phyloP scores from a whole-genome alignment of 2,888 invertebrate genomes.

The Sesamia inferens region DNA sequence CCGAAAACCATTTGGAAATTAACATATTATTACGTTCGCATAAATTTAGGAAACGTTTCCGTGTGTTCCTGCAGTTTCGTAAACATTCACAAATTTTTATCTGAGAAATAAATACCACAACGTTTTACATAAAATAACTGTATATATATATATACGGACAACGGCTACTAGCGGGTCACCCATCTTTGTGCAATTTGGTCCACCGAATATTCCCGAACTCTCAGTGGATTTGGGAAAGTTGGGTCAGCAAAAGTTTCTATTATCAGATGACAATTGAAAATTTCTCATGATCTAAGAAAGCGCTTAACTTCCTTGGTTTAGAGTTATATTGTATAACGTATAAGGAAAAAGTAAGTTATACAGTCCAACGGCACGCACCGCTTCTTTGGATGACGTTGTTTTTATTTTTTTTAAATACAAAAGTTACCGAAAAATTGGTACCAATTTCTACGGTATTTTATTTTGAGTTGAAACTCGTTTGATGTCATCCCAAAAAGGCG shows the following conservation, averaged over 20 bases:
- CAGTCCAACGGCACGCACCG: too few species aligned
- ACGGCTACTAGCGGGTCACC: background rate
- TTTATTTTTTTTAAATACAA: too few species aligned
- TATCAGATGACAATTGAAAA: background rate
- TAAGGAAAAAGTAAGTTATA: too few species aligned
- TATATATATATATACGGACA: too few species aligned
- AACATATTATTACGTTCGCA: slow-evolving; percentile 43
- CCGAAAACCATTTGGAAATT: slow-evolving; percentile 54
- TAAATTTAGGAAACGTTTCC: slow-evolving; percentile 47
- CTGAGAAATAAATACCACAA: background rate
- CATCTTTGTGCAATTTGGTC: background rate
- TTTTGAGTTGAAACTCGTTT: too few species aligned
- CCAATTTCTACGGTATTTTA: too few species aligned
- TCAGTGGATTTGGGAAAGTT: too few species aligned
- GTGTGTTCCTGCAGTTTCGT: background rate
- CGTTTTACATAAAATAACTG: background rate
- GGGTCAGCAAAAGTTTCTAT: background rate
- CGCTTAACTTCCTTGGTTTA: background rate
- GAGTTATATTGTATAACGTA: background rate
- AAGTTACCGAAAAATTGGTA: too few species aligned
- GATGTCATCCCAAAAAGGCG: too few species aligned
- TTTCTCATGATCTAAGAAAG: too few species aligned
- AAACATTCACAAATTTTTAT: slow-evolving; percentile 17
- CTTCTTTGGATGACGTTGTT: too few species aligned
- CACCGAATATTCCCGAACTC: slow-evolving; percentile 14